A percentile compares a stretch with the other conserved stretches of the same genome.
These are phyloP conservation scores for Dolichomitus sp. DNA, from an alignment of 2,888 invertebrate species.

Conservation along the genomic window DNA sequence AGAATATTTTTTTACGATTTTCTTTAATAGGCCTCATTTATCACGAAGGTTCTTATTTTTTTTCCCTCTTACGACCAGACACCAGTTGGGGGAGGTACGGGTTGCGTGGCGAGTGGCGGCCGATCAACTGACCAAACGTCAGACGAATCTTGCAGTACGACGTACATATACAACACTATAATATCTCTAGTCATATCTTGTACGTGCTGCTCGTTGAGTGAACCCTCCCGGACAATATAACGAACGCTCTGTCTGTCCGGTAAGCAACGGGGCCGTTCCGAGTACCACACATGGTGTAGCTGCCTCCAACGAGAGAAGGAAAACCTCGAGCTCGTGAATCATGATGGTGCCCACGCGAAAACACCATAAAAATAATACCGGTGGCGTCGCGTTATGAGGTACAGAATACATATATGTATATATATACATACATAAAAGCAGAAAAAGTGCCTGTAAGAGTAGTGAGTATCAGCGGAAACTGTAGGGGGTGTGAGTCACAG, in stretches of 20 bases:
- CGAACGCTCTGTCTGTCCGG: constrained; percentile 15
- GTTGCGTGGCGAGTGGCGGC: not conserved
- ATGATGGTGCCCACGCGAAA: constrained; percentile 55
- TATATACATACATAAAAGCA: not conserved
- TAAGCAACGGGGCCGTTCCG: constrained; percentile 14
- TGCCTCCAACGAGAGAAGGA: constrained; percentile 11
- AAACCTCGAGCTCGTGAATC: constrained; percentile 54
- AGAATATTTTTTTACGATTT: no score
- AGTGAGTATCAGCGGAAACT: not conserved
- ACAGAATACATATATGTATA: not conserved
- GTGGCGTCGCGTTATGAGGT: constrained; percentile 33
- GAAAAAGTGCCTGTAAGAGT: constrained; percentile 14
- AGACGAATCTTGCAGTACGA: not conserved
- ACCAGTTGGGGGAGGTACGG: not conserved
- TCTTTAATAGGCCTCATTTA: no score
- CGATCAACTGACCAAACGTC: not conserved
- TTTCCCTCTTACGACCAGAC: no score
- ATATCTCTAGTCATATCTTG: not conserved
- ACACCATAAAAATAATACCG: constrained; percentile 62
- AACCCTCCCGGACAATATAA: constrained; percentile 7
- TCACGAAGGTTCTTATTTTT: no score
- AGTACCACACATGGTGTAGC: not conserved
- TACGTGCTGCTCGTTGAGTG: constrained; percentile 1
- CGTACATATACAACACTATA: not conserved
- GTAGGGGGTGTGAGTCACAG: constrained; percentile 33